phyloP scores from a whole-genome alignment of 1,140 invertebrate species.

The Zophobas morio region DNA sequence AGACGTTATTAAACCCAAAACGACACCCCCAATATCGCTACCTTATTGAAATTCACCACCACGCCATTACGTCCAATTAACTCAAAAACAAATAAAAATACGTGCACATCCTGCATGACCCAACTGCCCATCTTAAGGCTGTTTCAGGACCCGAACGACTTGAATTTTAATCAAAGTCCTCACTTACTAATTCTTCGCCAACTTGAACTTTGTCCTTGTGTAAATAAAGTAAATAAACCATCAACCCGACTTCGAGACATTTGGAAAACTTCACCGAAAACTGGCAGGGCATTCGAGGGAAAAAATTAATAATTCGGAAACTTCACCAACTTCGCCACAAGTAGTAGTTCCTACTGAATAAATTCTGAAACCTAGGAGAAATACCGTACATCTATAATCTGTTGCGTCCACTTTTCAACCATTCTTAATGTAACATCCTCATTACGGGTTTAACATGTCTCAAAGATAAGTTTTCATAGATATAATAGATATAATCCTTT shows the following conservation, averaged over 20 bases:
- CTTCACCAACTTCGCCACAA: no score
- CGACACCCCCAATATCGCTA: background rate
- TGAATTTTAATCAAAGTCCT: conserved; percentile 34
- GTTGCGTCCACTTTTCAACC: no score
- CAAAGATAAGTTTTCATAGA: no score
- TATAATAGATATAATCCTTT: no score
- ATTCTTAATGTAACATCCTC: no score
- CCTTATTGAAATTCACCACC: conserved; percentile 31
- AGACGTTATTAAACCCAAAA: conserved; percentile 1
- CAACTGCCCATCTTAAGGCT: conserved; percentile 27
- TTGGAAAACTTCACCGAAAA: conserved; percentile 1
- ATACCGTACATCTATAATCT: no score
- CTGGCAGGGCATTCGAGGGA: background rate
- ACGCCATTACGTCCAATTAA: conserved; percentile 25
- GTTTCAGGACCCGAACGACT: conserved; percentile 14
- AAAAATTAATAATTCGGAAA: conserved; percentile 10
- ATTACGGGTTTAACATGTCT: no score
- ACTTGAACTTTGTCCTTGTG: conserved; percentile 11
- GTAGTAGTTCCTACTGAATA: no score
- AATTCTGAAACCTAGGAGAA: no score
- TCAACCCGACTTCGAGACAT: background rate
- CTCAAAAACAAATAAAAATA: conserved; percentile 40
- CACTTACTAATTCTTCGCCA: conserved; percentile 32
- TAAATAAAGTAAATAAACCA: conserved; percentile 31
- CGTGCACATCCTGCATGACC: conserved; percentile 29